Evolutionary conservation across 2,113 vertebrate species (phyloP), one percentile per base, ranked within the genome.

Genomic region (Arothron firmamentum): DNA sequence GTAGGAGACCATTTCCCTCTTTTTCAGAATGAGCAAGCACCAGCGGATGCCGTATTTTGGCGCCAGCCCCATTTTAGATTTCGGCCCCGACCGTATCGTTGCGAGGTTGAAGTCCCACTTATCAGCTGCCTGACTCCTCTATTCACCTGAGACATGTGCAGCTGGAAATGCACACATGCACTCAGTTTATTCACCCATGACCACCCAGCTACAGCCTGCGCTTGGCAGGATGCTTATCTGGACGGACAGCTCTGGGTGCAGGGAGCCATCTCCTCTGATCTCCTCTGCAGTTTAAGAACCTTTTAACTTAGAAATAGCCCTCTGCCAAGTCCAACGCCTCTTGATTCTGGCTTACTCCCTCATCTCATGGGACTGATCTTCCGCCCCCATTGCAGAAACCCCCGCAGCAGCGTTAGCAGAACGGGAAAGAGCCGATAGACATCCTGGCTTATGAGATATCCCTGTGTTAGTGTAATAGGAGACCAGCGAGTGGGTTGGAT

Each of bases 221-320:
- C 77, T 85, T 80, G 79, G 78, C 78, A 73, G 87, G 81, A 88
- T 82, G 77, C 84, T 90, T 87, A 88, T 88, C 83, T 82, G 75
- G 70, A 60, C 80, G 84, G 84, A 87, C 85, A 84, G 85, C 81
- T 86, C 81, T 75, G 78, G 74, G 75, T 52, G 49, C 72, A 25
- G 67, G 72, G 82, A 84, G 79, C 80, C 77, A 84, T 80, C 84
- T 86, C 79, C 72, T 84, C 78, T 88, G 85, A 87, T 87, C 83
- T 88, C 70, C 77, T 78, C 82, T 85, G 83, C 83, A 83, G 85
- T 88, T 88, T 89, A 86, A 84, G 79, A 87, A 80, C 83, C 88
- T 86, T 87, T 89, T 89, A 86, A 88, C 82, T 82, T 78, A 85
- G 82, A 82, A 86, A 85, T 82, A 79, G 79, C 80, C 79, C 72